Evolutionary conservation across 2,797 vertebrate genomes (phyloP).

Genomic region (Triplophysa bombifrons): DNA sequence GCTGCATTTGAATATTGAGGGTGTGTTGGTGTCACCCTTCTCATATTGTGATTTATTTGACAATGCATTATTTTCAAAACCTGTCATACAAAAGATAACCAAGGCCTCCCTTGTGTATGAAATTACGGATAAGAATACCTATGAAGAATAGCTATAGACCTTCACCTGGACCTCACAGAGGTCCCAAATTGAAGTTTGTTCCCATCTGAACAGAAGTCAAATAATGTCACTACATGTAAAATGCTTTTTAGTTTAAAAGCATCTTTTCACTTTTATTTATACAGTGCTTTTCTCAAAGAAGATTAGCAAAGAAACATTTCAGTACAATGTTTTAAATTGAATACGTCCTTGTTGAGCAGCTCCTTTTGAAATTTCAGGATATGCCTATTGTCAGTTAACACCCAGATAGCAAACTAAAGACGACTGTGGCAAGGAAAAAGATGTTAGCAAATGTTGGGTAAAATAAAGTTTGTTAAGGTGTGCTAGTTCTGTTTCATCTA

Average conservation of each 20-base stretch:
- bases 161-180: neutral
- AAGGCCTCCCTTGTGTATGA: constrained; percentile 62
- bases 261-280: neutral
- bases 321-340: no score
- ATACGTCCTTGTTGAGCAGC: no score
- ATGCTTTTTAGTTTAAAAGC: neutral
- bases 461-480: no score
- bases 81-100: constrained; percentile 75
- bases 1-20: constrained; percentile 82
- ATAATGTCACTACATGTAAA: neutral
- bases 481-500: no score
- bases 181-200: neutral
- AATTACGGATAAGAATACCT: constrained; percentile 61
- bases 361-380: no score
- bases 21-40: constrained; percentile 68
- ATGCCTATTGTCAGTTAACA: neutral
- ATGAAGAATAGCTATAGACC: neutral
- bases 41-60: constrained; percentile 83
- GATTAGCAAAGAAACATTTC: neutral
- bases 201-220: neutral
- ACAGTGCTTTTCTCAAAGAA: neutral
- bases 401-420: neutral
- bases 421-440: no score
- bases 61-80: constrained; percentile 81
- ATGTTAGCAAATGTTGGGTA: no score